These are phyloP conservation scores for Helogale parvula DNA, from an alignment of 2,113 vertebrate genomes.

Conservation along the genomic window DNA sequence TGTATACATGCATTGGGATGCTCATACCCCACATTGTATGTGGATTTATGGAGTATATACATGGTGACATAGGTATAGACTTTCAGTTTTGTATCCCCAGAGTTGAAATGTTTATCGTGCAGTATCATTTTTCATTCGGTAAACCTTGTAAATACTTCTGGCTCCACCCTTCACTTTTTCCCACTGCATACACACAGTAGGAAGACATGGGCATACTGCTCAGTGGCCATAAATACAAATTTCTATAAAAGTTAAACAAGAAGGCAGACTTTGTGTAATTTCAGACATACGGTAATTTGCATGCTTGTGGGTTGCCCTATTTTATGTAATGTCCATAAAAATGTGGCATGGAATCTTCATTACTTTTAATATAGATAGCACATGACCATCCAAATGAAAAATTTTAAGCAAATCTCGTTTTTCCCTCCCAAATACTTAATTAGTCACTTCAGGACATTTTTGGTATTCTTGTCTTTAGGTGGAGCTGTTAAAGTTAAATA, in stretches of 20 bases:
- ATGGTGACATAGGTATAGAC: background rate
- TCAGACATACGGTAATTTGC: slow-evolving; percentile 14
- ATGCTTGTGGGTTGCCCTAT: background rate
- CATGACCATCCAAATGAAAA: slow-evolving; percentile 47
- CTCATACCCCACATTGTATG: background rate
- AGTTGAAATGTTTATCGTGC: background rate
- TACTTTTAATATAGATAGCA: slow-evolving; percentile 57
- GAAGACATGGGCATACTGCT: background rate
- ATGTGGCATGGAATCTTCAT: slow-evolving; percentile 49
- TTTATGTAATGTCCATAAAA: slow-evolving; percentile 65
- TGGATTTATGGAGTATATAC: background rate
- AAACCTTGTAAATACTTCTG: slow-evolving; percentile 13
- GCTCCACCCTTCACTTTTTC: background rate
- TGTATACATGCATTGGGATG: background rate
- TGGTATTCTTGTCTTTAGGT: slow-evolving; percentile 69
- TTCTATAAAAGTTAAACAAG: slow-evolving; percentile 21
- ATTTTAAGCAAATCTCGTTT: slow-evolving; percentile 51
- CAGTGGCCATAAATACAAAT: background rate
- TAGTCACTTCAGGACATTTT: slow-evolving; percentile 69
- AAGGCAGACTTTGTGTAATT: slow-evolving; percentile 26
- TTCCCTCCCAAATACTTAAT: slow-evolving; percentile 73
- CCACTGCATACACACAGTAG: background rate
- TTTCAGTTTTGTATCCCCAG: background rate
- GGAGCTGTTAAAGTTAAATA: slow-evolving; percentile 83
- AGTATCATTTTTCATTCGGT: background rate